These are phyloP conservation scores for Petrocephalus schoutedeni DNA, from an alignment of 2,797 vertebrate genomes.

Conservation along the genomic window DNA sequence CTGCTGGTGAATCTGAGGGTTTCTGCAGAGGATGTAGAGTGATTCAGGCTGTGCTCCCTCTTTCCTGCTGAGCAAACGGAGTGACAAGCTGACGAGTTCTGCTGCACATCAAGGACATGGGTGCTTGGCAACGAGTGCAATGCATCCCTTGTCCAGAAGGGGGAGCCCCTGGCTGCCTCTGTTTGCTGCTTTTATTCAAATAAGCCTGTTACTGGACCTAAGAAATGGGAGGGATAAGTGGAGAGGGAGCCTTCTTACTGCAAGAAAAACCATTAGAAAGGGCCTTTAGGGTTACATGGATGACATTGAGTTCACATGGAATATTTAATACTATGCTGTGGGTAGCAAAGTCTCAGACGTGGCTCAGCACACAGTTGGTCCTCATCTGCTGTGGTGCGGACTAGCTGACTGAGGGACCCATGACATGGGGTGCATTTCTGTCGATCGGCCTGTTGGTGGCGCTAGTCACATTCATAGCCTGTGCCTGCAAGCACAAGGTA, in stretches of 20 bases:
- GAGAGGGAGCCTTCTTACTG: rapidly evolving
- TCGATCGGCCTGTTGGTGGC: not conserved
- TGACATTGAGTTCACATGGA: not conserved
- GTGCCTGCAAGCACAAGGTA: not conserved
- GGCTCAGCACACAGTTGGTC: not conserved
- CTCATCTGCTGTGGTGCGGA: not conserved
- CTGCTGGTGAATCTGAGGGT: not conserved
- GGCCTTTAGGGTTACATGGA: not conserved
- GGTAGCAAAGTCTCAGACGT: not conserved
- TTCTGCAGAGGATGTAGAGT: not conserved
- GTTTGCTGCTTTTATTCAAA: not conserved
- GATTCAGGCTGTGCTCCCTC: not conserved
- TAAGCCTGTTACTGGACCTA: not conserved
- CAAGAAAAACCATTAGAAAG: not conserved
- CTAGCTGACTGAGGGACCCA: not conserved
- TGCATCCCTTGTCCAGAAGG: not conserved
- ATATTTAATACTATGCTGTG: not conserved
- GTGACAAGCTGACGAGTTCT: not conserved
- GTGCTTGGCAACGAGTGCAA: not conserved
- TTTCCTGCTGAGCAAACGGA: not conserved
- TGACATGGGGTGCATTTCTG: not conserved
- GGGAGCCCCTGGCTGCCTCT: not conserved
- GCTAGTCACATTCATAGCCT: not conserved
- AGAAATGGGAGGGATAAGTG: not conserved
- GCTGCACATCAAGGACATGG: not conserved